Conservation (phyloP, 2,888 invertebrate species). For the Anthophora plumipes region DNA sequence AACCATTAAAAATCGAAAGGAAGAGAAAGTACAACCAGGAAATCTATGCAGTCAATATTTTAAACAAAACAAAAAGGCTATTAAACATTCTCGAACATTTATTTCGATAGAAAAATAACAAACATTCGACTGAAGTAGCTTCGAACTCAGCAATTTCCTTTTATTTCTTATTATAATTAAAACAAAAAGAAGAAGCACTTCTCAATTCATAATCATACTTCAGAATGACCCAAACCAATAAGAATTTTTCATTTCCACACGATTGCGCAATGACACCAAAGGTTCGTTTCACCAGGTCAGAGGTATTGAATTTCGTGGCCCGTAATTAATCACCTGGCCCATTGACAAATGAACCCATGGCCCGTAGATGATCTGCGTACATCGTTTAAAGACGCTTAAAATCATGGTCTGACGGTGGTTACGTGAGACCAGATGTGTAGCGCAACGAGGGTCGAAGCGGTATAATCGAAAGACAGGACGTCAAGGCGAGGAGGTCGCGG, state of each 20-base stretch:
- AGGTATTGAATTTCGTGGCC: conserved; percentile 7
- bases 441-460: conserved; percentile 62
- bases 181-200: too few species aligned
- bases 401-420: conserved; percentile 51
- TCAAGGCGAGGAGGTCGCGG: conserved; percentile 75
- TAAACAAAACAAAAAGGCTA: too few species aligned
- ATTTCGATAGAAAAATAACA: too few species aligned
- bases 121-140: too few species aligned
- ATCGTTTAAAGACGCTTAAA: conserved; percentile 54
- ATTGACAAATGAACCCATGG: conserved; percentile 52
- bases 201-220: background rate
- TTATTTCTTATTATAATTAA: background rate
- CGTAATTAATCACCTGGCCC: conserved; percentile 43
- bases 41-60: too few species aligned
- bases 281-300: too few species aligned
- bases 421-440: conserved; percentile 60
- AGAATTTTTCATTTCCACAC: background rate
- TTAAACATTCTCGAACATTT: too few species aligned
- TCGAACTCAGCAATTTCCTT: too few species aligned
- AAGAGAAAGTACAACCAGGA: too few species aligned
- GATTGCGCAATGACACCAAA: background rate
- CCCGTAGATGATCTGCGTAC: conserved; percentile 49
- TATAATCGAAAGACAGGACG: conserved; percentile 68
- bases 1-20: too few species aligned
- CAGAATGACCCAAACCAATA: background rate